Percentiles rank a stretch among this genome's conserved stretches.
Conservation (phyloP, 1,140 invertebrate genomes). For the Caerostris extrusa region DNA sequence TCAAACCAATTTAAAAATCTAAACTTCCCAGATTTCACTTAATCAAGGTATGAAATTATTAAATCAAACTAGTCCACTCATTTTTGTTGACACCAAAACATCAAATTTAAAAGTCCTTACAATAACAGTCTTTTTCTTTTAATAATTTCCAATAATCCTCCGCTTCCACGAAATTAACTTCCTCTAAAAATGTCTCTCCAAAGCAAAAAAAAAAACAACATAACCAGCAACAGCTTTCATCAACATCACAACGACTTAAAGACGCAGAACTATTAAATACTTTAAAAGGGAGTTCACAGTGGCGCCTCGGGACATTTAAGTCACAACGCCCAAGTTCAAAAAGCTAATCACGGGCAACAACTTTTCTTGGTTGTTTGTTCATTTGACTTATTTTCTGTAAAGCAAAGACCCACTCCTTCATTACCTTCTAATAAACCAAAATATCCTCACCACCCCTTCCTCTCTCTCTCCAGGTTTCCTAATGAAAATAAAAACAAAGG, state of each 20-base stretch:
- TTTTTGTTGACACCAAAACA: neutral
- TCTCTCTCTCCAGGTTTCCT: neutral
- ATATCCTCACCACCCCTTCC: conserved; percentile 1
- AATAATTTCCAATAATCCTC: conserved; percentile 34
- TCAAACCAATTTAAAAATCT: too few relatives aligned
- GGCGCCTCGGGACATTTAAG: conserved; percentile 40
- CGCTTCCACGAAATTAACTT: conserved; percentile 18
- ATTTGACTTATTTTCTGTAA: conserved; percentile 60
- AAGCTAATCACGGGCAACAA: conserved; percentile 72
- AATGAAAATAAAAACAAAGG: conserved; percentile 73
- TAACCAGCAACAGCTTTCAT: conserved; percentile 36
- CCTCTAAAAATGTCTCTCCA: neutral
- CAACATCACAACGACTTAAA: conserved; percentile 6
- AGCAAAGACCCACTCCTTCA: conserved; percentile 29
- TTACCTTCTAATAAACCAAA: conserved; percentile 77
- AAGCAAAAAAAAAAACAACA: neutral
- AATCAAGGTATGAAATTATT: neutral
- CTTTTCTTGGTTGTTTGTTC: conserved; percentile 69
- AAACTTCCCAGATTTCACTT: neutral
- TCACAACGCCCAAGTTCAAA: conserved; percentile 63
- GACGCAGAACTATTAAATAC: conserved; percentile 39
- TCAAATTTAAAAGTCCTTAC: neutral
- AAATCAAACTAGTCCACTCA: neutral
- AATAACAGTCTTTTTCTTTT: neutral
- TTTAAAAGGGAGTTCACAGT: conserved; percentile 12